phyloP scores from a whole-genome alignment of 2,113 vertebrate genomes.

The Sturnira hondurensis region DNA sequence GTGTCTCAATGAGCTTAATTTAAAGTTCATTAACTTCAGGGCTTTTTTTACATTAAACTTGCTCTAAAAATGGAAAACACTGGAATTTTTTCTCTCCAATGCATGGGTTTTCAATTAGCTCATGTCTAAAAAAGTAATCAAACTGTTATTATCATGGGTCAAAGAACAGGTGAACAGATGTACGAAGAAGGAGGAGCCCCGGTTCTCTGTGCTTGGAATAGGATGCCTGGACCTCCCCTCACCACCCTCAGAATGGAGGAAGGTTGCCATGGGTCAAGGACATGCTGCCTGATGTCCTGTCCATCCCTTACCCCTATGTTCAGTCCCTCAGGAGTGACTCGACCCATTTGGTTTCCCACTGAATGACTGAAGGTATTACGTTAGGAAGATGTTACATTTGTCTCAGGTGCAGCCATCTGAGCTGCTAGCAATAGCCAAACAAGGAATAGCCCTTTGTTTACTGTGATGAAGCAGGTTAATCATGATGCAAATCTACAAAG shows the following conservation, averaged over 20 bases:
- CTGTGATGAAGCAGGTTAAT: neutral
- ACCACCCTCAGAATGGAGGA: neutral
- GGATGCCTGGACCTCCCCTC: accelerated
- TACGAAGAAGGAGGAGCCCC: neutral
- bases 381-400: neutral
- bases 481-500: neutral
- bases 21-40: neutral
- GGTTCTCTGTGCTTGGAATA: neutral
- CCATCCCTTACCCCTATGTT: neutral
- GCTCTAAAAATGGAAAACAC: neutral
- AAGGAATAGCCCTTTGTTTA: neutral
- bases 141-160: neutral
- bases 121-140: neutral
- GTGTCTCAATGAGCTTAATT: neutral
- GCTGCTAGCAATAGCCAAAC: neutral
- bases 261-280: neutral
- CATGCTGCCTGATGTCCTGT: neutral
- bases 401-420: neutral
- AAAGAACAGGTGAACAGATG: neutral
- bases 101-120: neutral
- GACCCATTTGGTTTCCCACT: accelerated
- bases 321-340: neutral
- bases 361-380: neutral
- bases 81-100: neutral
- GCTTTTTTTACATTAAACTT: neutral